Evolutionary conservation across 2,113 vertebrate genomes (phyloP).

Genomic region (Otis tarda): DNA sequence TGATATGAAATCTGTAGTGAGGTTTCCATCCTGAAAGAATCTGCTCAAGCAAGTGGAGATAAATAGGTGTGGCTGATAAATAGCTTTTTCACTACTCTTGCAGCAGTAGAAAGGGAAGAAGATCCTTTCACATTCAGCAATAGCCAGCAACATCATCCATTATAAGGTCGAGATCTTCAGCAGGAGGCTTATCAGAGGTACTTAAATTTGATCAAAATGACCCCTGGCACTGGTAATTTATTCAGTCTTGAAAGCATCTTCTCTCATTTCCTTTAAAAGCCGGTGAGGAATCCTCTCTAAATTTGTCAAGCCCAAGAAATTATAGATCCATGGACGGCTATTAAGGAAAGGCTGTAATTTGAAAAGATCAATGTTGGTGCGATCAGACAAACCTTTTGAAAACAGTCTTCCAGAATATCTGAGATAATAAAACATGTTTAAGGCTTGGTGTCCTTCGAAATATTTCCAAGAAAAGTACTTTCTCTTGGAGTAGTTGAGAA

Average conservation of each 20-base stretch:
- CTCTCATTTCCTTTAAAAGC: conserved; percentile 25
- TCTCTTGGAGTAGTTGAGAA: neutral
- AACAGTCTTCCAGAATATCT: neutral
- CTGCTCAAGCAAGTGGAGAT: neutral
- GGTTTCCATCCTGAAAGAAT: neutral
- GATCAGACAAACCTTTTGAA: neutral
- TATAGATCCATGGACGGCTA: neutral
- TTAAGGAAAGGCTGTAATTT: neutral
- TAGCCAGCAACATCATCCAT: neutral
- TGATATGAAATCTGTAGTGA: neutral
- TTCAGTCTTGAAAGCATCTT: conserved; percentile 4
- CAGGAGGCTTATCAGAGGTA: neutral
- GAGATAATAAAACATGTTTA: neutral
- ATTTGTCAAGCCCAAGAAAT: neutral
- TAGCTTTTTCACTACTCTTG: neutral
- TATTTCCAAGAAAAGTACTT: neutral
- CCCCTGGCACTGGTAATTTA: neutral
- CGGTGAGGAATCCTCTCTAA: conserved; percentile 1
- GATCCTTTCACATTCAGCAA: neutral
- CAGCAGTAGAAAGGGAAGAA: neutral
- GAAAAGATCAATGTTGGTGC: neutral
- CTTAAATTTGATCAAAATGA: conserved; percentile 25
- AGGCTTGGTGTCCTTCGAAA: neutral
- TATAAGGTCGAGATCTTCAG: neutral
- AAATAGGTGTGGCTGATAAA: neutral